Evolutionary conservation across 2,797 vertebrate genomes (phyloP), one percentile per base, ranked within the genome.

Genomic region (Heteromormyrus szaboi): DNA sequence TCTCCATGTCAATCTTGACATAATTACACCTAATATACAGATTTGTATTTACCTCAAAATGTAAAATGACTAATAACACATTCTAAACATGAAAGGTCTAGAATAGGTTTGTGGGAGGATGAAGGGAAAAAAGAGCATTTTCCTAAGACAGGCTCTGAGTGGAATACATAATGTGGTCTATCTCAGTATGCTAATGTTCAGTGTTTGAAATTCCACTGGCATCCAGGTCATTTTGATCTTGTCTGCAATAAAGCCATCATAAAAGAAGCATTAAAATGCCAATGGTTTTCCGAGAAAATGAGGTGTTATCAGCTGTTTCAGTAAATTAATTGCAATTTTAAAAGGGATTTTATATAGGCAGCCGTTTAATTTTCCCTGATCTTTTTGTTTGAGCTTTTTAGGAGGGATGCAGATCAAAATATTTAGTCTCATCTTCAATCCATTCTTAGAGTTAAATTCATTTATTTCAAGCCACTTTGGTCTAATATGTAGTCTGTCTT

Each of bases 91-190:
- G 88, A 90, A 91, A 90, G 90, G 90, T 91, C 88, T 91, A 84
- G 88, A 65, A 90, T 29, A 86, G 88, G 86, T 90, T 89, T 90
- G 89, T 90, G 76, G 72, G 88, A 88, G 90, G 89, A 90, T 92
- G 89, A 79, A 33, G 4, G 72, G 81, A 72, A 19, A 81, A 37
- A 37, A 76, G 68, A 17, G 59, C 72, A 65, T 90, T 83, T 85
- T 83, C 88, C 90, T 89, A 81, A 85, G 89, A 88, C 62, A 25
- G 86, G 19, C 88, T 90, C 90, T 91, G 91, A 93, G 90, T 90
- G 22, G 92, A 92, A 94, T 93, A 91, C 90, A 81, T 92, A 94
- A 94, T 92, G 92, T 86, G 85, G 87, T 91, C 91, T 88, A 91
- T 89, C 91, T 89, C 59, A 0, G 89, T 91, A 92, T 92, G 91